These are phyloP conservation scores for Nymphalis io DNA, from an alignment of 1,140 invertebrate genomes.

Conservation along the genomic window DNA sequence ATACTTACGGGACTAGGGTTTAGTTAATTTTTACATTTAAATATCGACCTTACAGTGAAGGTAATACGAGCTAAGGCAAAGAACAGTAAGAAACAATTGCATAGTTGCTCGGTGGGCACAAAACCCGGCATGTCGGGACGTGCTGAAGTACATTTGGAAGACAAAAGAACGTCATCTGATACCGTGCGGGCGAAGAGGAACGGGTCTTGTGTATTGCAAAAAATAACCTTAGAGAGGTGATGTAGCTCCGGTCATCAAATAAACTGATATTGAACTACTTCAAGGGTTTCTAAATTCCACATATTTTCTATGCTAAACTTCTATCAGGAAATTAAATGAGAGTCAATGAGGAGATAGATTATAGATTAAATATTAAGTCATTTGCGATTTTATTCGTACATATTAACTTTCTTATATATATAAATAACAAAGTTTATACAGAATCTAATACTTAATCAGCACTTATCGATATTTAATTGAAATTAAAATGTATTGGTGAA, in stretches of 20 bases:
- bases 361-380: too few species aligned
- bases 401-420: too few species aligned
- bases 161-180: constrained; percentile 70
- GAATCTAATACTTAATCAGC: neutral
- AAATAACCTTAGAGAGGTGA: constrained; percentile 25
- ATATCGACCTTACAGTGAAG: constrained; percentile 25
- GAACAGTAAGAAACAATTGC: constrained; percentile 31
- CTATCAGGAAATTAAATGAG: too few species aligned
- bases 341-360: too few species aligned
- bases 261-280: neutral
- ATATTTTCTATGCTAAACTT: too few species aligned
- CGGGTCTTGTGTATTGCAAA: constrained; percentile 29
- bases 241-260: constrained; percentile 15
- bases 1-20: constrained; percentile 6
- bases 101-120: constrained; percentile 40
- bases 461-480: neutral
- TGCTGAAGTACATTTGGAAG: constrained; percentile 57
- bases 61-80: constrained; percentile 36
- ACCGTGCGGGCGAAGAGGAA: constrained; percentile 41
- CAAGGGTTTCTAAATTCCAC: too few species aligned
- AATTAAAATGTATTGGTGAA: constrained; percentile 17
- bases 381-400: neutral
- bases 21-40: constrained; percentile 4
- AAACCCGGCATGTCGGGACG: constrained; percentile 44
- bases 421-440: too few species aligned